phyloP scores from a whole-genome alignment of 2,888 invertebrate species.

The Xylota segnis region DNA sequence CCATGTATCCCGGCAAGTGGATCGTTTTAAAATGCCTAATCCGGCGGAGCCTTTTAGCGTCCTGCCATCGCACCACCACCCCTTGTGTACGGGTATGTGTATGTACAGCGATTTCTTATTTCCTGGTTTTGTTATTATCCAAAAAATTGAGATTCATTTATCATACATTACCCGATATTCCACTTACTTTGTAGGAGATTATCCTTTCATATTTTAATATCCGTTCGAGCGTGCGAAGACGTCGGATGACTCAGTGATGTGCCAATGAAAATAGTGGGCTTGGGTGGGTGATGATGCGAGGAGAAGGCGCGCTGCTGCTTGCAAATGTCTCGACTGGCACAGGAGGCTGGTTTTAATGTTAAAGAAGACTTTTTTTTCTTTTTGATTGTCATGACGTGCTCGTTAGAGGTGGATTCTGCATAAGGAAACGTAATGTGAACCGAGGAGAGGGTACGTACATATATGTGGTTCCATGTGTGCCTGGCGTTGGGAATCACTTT shows the following conservation, averaged over 20 bases:
- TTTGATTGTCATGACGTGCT: constrained; percentile 75
- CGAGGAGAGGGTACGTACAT: neutral
- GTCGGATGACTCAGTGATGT: constrained; percentile 74
- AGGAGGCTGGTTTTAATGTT: constrained; percentile 66
- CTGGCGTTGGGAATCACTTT: constrained; percentile 70
- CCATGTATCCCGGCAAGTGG: constrained; percentile 57
- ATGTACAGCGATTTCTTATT: constrained; percentile 62
- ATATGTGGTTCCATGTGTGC: constrained; percentile 47
- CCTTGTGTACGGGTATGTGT: neutral
- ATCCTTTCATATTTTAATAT: constrained; percentile 77
- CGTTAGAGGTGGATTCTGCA: constrained; percentile 72
- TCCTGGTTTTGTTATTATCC: constrained; percentile 72
- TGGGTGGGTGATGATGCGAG: constrained; percentile 2
- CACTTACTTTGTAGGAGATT: constrained; percentile 77
- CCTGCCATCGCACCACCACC: neutral
- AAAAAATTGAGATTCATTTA: constrained; percentile 76
- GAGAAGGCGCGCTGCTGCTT: constrained; percentile 2
- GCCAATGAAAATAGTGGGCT: constrained; percentile 67
- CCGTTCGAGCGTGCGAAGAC: constrained; percentile 74
- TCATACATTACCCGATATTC: constrained; percentile 77
- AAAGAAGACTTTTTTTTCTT: constrained; percentile 43
- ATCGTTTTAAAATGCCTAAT: constrained; percentile 67
- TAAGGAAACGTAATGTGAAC: constrained; percentile 19
- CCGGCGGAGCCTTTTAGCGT: constrained; percentile 43
- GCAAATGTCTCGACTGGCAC: constrained; percentile 45